phyloP scores from a whole-genome alignment of 2,888 invertebrate genomes.

The Sinelater perroti region DNA sequence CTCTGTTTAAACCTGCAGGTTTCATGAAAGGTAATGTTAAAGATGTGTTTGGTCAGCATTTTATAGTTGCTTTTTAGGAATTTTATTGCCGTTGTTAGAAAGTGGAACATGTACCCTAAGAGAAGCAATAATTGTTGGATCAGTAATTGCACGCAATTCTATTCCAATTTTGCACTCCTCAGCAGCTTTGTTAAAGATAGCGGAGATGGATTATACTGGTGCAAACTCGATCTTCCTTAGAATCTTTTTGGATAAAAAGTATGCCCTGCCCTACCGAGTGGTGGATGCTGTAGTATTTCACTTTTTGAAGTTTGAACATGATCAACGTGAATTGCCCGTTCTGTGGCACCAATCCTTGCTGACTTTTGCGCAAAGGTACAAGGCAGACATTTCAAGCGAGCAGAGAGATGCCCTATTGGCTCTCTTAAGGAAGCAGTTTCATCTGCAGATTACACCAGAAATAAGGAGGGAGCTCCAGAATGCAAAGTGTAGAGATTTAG shows the following conservation, averaged over 20 bases:
- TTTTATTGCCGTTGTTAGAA: constrained; percentile 78
- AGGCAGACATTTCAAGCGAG: constrained; percentile 91
- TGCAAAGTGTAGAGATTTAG: constrained; percentile 49
- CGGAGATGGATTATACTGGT: constrained; percentile 97
- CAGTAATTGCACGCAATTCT: constrained; percentile 88
- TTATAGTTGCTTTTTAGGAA: constrained; percentile 54
- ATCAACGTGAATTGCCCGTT: constrained; percentile 87
- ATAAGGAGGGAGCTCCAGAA: constrained; percentile 83
- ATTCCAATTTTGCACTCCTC: constrained; percentile 95
- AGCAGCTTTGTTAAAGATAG: constrained; percentile 93
- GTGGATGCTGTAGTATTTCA: constrained; percentile 95
- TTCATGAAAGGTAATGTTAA: constrained; percentile 87
- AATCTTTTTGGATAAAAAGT: constrained; percentile 95
- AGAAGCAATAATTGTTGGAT: constrained; percentile 95
- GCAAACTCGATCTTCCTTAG: constrained; percentile 95
- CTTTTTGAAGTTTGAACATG: constrained; percentile 79
- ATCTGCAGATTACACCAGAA: constrained; percentile 80
- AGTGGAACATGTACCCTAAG: constrained; percentile 93
- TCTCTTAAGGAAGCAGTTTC: constrained; percentile 77
- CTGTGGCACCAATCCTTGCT: constrained; percentile 97
- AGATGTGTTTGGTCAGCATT: neutral
- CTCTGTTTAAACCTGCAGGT: constrained; percentile 95
- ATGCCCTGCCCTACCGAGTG: constrained; percentile 94
- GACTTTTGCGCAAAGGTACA: constrained; percentile 94
- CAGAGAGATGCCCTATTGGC: constrained; percentile 88